Evolutionary conservation across 2,888 invertebrate genomes (phyloP).

Genomic region (Drepana falcataria): DNA sequence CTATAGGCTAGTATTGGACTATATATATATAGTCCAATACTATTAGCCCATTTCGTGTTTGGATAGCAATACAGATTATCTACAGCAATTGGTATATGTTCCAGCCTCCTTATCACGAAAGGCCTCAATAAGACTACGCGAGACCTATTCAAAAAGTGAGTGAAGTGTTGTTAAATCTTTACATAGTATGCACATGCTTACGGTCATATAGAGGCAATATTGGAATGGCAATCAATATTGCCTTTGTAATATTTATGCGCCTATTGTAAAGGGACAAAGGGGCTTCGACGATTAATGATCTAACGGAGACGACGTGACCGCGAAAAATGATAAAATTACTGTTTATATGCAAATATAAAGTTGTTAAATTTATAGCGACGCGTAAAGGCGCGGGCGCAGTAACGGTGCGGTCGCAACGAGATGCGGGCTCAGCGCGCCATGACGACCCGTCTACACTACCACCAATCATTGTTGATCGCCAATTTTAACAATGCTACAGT

Average conservation of each 20-base stretch:
- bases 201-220: neutral
- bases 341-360: conserved; percentile 51
- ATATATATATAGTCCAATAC: too few species aligned
- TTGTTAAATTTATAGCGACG: conserved; percentile 44
- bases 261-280: conserved; percentile 16
- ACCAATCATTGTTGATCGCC: conserved; percentile 47
- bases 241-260: conserved; percentile 9
- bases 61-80: too few species aligned
- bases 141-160: too few species aligned
- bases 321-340: conserved; percentile 39
- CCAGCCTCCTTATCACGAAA: too few species aligned
- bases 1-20: too few species aligned
- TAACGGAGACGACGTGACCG: conserved; percentile 29
- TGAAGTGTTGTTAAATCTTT: too few species aligned
- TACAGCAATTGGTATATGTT: too few species aligned
- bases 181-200: neutral
- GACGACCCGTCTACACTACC: conserved; percentile 34
- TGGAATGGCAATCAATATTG: conserved; percentile 5
- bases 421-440: conserved; percentile 51
- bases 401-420: conserved; percentile 31
- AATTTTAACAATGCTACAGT: conserved; percentile 25
- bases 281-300: conserved; percentile 24
- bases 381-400: conserved; percentile 27
- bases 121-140: too few species aligned
- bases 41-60: too few species aligned